Evolutionary conservation across 2,888 invertebrate species (phyloP), one percentile per base, ranked within the genome.

Genomic region (Danaus chrysippus): DNA sequence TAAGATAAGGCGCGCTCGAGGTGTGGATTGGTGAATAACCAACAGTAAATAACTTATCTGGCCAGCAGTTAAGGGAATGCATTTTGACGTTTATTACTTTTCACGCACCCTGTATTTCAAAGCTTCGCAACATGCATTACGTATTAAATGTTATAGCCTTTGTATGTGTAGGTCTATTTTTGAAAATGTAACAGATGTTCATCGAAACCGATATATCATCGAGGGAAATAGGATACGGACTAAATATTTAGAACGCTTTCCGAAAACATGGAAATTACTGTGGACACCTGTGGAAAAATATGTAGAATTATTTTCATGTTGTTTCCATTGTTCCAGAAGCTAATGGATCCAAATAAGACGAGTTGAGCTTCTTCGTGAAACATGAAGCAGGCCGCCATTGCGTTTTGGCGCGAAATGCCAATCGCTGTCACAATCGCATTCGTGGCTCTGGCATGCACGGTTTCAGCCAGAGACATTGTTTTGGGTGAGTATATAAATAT

Each of bases 371-470:
- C 74, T 63, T 66, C 74, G 74, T 75, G 84, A 78, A 87, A 84
- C 76, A 90, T 89, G 88, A 85, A 75, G 78, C 83, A 76, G 56
- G 66, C 70, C 72, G 75, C 76, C 76, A 83, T 83, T 81, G 78
- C 79, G 72, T 82, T 84, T 86, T 86, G 87, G 86, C 87, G 88
- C 82, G 81, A 84, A 81, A 83, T 86, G 87, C 79, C 85, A 72
- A 76, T 83, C 75, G 82, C 83, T 75, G 78, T 84, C 78, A 80
- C 76, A 62, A 69, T 86, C 66, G 67, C 76, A 62, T 66, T 86
- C 58, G 74, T 83, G 78, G 78, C 82, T 73, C 73, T 79, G 73
- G 77, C 76, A 59, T 80, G 77, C 76, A 70, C 76, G 63, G 81
- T 76, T 73, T 78, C 85, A 74, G 85, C 87, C 76, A 83, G 81